A percentile compares a stretch with the other conserved stretches of the same genome.
Conservation (phyloP, 1,140 invertebrate genomes). For the Ephestia elutella region DNA sequence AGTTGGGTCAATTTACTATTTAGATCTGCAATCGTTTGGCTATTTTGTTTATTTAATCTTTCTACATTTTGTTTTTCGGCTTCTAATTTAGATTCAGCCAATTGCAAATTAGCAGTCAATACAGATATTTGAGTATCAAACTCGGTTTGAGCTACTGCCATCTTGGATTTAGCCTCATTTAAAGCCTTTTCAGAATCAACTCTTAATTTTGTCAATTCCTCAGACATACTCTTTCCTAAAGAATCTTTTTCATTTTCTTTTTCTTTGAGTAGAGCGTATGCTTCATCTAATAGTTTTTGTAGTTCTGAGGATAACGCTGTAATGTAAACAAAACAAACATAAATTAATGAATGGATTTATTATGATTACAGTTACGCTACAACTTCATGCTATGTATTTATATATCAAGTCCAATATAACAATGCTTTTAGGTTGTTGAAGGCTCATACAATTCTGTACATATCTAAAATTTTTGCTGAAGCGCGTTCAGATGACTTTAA, state of each 20-base stretch:
- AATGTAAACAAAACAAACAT: slow-evolving; percentile 22
- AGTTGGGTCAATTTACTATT: slow-evolving; percentile 66
- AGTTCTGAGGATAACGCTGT: slow-evolving; percentile 67
- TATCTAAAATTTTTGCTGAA: too few species aligned
- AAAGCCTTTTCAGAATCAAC: slow-evolving; percentile 63
- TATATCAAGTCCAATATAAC: too few species aligned
- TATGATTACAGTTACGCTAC: too few species aligned
- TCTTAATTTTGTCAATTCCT: slow-evolving; percentile 61
- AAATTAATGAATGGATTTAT: too few species aligned
- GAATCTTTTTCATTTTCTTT: slow-evolving; percentile 71
- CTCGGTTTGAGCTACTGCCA: slow-evolving; percentile 65
- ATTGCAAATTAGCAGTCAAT: slow-evolving; percentile 58
- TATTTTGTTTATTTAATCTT: slow-evolving; percentile 67
- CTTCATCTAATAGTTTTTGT: slow-evolving; percentile 70
- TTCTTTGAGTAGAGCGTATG: slow-evolving; percentile 68
- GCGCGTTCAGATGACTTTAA: too few species aligned
- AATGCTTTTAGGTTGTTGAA: too few species aligned
- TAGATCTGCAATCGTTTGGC: slow-evolving; percentile 61
- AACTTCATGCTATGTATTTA: too few species aligned
- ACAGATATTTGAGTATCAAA: slow-evolving; percentile 67
- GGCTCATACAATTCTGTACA: too few species aligned
- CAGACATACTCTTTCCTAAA: slow-evolving; percentile 67
- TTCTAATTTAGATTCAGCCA: slow-evolving; percentile 66
- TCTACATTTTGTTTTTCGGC: slow-evolving; percentile 69
- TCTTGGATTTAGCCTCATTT: slow-evolving; percentile 66